Base-by-base conservation (phyloP, 2,797 vertebrate species). In the Lateolabrax maculatus region DNA sequence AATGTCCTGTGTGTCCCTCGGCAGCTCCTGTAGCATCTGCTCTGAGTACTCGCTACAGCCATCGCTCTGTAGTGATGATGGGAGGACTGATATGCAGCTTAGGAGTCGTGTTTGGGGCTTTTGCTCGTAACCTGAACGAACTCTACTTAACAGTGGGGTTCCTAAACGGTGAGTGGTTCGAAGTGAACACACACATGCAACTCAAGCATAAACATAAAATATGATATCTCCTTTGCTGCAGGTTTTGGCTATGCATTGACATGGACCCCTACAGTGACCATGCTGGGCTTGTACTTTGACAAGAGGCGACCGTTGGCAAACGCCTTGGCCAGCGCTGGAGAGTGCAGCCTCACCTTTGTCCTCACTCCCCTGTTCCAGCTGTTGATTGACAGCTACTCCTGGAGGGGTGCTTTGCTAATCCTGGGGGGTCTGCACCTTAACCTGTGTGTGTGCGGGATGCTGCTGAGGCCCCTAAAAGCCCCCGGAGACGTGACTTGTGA, bases 351-450 rank as follows among this genome's bases (percentile, higher is more conserved):
- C 23, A 96, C 96, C 3, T 97, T 97, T 58, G 88, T 94, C 29
- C 92, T 97, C 71, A 96, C 95, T 1, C 96, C 96, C 0, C 84
- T 97, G 57, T 95, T 96, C 86, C 96, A 97, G 88, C 92, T 95
- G 83, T 84, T 97, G 77, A 89, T 97, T 51, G 91, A 92, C 75
- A 78, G 29, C 44, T 97, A 94, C 61, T 94, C 95, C 19, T 97
- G 96, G 96, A 90, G 93, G 23, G 96, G 96, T 0, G 96, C 96
- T 56, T 87, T 97, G 23, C 77, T 96, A 39, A 86, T 97, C 19
- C 87, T 97, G 25, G 95, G 96, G 1, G 95, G 85, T 55, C 85
- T 97, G 69, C 95, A 95, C 75, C 88, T 97, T 39, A 94, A 96
- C 84, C 80, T 97, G 48, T 90, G 95, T 67, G 91, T 95, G 55